phyloP scores from a whole-genome alignment of 2,888 invertebrate genomes.

The Linhomoeus sp. region DNA sequence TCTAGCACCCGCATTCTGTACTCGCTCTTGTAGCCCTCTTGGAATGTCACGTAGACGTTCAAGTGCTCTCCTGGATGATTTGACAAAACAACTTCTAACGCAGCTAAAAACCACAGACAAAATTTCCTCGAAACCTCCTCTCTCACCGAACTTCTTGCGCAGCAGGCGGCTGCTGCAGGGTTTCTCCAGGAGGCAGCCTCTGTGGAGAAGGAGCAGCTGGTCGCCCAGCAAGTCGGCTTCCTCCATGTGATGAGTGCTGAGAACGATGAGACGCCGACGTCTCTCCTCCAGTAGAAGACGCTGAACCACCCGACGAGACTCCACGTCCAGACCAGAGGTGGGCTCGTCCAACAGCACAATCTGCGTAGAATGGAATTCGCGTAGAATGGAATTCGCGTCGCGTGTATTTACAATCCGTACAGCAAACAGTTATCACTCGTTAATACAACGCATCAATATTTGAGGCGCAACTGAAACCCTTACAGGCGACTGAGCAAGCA shows the following conservation, averaged over 20 bases:
- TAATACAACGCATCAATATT: too few species aligned
- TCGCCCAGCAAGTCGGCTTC: neutral
- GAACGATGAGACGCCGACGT: neutral
- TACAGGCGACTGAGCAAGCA: neutral
- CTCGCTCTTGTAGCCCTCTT: neutral
- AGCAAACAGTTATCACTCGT: too few species aligned
- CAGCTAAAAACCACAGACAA: too few species aligned
- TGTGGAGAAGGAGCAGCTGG: neutral
- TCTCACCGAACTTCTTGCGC: neutral
- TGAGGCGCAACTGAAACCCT: too few species aligned
- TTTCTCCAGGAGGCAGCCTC: neutral
- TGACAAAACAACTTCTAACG: neutral
- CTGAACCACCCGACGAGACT: neutral
- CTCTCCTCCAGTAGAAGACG: neutral
- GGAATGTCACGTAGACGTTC: neutral
- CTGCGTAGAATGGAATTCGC: neutral
- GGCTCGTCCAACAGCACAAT: neutral
- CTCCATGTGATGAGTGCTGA: neutral
- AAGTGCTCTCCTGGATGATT: neutral
- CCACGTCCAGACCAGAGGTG: neutral
- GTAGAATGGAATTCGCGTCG: too few species aligned
- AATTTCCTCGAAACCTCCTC: neutral
- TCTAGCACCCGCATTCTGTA: neutral
- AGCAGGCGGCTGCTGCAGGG: neutral
- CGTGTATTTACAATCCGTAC: too few species aligned